Conservation (phyloP, 2,113 vertebrate genomes). For the Nothocercus nigrocapillus region DNA sequence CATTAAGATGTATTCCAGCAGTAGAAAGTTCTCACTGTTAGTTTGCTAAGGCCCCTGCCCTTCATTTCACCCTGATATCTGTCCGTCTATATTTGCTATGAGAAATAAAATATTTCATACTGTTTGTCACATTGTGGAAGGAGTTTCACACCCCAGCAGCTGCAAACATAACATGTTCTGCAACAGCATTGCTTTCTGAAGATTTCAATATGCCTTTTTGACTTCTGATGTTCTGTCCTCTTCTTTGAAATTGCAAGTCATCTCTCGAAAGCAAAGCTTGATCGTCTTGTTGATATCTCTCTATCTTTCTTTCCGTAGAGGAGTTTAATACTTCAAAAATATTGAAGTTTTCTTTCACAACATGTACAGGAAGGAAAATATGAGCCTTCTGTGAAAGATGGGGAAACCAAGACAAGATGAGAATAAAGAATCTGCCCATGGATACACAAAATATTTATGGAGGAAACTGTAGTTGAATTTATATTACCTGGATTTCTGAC, state of each 20-base stretch:
- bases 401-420: not conserved
- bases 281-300: not conserved
- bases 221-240: not conserved
- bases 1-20: not conserved
- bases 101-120: constrained; percentile 4
- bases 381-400: not conserved
- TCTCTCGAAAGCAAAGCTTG: not conserved
- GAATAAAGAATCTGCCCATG: not conserved
- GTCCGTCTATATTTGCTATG: constrained; percentile 50
- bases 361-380: not conserved
- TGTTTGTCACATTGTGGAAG: not conserved
- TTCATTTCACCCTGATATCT: constrained; percentile 48
- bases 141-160: constrained; percentile 48
- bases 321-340: not conserved
- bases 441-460: not conserved
- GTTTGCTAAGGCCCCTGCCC: constrained; percentile 22
- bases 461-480: not conserved
- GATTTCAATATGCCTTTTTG: constrained; percentile 37
- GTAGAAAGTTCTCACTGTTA: not conserved
- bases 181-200: not conserved
- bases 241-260: constrained; percentile 33
- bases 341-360: not conserved
- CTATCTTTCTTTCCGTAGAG: not conserved
- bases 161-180: constrained; percentile 41
- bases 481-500: not conserved